Evolutionary conservation across 2,888 invertebrate genomes (phyloP), one percentile per base, ranked within the genome.

Genomic region (Hirtodrosophila duncani): DNA sequence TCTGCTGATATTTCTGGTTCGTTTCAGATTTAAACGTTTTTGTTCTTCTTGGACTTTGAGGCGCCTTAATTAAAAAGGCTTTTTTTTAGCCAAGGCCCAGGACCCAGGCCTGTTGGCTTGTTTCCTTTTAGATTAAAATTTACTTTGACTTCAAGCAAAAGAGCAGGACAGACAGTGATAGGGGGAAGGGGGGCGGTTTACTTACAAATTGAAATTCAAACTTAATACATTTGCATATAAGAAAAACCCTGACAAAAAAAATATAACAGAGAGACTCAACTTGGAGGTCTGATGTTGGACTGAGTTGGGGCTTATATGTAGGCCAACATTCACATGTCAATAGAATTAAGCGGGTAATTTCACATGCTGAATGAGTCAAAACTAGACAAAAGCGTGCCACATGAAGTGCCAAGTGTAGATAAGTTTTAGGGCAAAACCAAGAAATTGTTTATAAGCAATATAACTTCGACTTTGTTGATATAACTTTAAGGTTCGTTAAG

Each of bases 41-140:
- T 53, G 52, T 30, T 44, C 18, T 33, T 58, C 57, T 78, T 64
- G 50, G 58, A 68, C 67, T 70, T 62, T 67, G 71, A 70, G 71
- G 62, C 64, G 52, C 70, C n/a, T 56, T 78, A 69, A 74, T 74
- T 74, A 74, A 74, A 74, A 74, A 74, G 81, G 79, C 81, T 72
- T 72, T 59, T n/a, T n/a, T n/a, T n/a, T n/a, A n/a, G n/a, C n/a
- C n/a, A n/a, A n/a, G n/a, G n/a, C n/a, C n/a, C n/a, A n/a, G n/a
- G n/a, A n/a, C n/a, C n/a, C n/a, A n/a, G 56, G 60, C 30, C 56
- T 56, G 62, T 55, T 48, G 8, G 27, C 20, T 27, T 36, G 26
- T 11, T 36, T 44, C 49, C 62, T 55, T 39, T 52, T 52, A 16
- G 18, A 43, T 38, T 14, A 16, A 37, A 36, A 45, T 45, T 29